phyloP scores from a whole-genome alignment of 2,113 vertebrate genomes.

The Salvator merianae region DNA sequence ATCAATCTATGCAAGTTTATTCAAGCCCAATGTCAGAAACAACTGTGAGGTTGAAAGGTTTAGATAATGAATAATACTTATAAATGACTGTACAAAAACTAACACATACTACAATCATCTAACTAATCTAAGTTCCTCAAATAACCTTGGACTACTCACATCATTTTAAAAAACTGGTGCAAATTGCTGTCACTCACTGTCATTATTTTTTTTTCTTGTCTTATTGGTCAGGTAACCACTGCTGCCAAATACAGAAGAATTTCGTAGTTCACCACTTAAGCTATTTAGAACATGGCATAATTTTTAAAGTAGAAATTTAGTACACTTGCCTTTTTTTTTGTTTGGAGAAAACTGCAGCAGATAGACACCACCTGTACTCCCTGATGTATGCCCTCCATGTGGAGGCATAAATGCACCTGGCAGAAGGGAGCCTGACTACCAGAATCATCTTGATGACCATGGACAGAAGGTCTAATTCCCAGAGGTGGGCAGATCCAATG shows the following conservation, averaged over 20 bases:
- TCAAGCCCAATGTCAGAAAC: neutral
- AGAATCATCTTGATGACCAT: too few relatives aligned
- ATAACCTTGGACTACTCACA: neutral
- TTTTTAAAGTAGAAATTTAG: neutral
- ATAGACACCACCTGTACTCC: too few relatives aligned
- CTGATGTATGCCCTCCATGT: neutral
- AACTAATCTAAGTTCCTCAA: neutral
- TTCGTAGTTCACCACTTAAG: neutral
- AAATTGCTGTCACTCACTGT: neutral
- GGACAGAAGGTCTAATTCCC: too few relatives aligned
- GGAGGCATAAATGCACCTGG: neutral
- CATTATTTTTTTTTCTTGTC: neutral
- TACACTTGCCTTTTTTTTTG: neutral
- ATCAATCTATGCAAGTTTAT: neutral
- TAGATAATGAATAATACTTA: neutral
- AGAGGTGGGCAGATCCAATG: too few relatives aligned
- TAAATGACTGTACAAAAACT: neutral
- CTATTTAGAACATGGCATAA: too few relatives aligned
- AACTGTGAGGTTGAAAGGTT: neutral
- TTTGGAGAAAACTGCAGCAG: neutral
- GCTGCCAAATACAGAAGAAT: neutral
- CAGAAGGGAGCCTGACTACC: too few relatives aligned
- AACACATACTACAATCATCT: neutral
- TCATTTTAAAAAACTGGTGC: neutral
- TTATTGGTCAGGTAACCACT: neutral